These are phyloP conservation scores for Nineta flava DNA, from an alignment of 2,888 invertebrate genomes.

Conservation along the genomic window DNA sequence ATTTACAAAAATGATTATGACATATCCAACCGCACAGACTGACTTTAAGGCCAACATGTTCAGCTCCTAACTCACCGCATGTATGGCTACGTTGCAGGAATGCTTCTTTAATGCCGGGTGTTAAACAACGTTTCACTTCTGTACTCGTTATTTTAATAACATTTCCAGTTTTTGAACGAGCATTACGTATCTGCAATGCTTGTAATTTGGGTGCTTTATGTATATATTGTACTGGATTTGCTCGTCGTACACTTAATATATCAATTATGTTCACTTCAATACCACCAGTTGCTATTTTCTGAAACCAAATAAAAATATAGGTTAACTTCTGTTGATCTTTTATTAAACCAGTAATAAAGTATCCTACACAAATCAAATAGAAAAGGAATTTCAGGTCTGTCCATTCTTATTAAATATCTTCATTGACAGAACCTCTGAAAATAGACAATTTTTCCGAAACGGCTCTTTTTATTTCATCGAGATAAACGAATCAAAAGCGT, in stretches of 20 bases:
- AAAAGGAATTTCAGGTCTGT: no score
- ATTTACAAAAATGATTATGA: slow-evolving; percentile 60
- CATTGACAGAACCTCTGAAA: no score
- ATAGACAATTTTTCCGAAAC: no score
- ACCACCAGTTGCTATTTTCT: slow-evolving; percentile 28
- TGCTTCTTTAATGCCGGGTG: slow-evolving; percentile 1
- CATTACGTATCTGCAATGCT: not conserved
- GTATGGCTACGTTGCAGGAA: slow-evolving; percentile 52
- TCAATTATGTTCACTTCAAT: slow-evolving; percentile 29
- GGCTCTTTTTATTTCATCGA: no score
- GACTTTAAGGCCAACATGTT: slow-evolving; percentile 58
- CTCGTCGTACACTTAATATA: slow-evolving; percentile 15
- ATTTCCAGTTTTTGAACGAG: not conserved
- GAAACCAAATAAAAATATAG: not conserved
- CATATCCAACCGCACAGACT: slow-evolving; percentile 84
- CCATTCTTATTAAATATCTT: no score
- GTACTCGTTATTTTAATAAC: slow-evolving; percentile 2
- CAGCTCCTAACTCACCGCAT: slow-evolving; percentile 64
- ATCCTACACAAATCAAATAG: no score
- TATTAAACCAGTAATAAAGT: no score
- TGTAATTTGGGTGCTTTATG: slow-evolving; percentile 2
- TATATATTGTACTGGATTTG: not conserved
- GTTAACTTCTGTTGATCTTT: no score
- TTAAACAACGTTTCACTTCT: not conserved
- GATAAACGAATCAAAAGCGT: no score